Conservation (phyloP, 2,888 invertebrate species). For the Neria commutata region DNA sequence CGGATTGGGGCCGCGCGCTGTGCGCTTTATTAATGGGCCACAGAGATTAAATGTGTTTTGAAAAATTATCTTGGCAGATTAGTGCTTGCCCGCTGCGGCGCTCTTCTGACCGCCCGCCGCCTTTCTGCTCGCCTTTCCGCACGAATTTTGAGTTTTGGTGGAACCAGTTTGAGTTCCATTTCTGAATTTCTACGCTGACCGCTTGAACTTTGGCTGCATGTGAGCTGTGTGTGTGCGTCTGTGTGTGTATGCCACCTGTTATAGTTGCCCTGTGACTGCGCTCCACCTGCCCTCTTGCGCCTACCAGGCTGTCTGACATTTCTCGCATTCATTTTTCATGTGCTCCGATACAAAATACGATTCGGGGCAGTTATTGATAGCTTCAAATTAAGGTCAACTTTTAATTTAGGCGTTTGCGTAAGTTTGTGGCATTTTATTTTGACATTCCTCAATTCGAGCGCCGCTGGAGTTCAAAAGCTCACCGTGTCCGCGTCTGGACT, state of each 20-base stretch:
- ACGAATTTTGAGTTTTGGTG: not conserved
- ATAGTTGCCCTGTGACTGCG: not conserved
- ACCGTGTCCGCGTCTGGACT: slow-evolving; percentile 2
- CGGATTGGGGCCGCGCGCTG: too few relatives aligned
- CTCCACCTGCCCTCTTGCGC: slow-evolving; percentile 31
- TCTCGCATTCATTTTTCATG: slow-evolving; percentile 38
- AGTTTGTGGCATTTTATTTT: not conserved
- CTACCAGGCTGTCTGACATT: slow-evolving; percentile 33
- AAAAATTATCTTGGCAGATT: slow-evolving; percentile 20
- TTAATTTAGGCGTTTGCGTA: slow-evolving; percentile 16
- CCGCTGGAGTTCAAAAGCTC: not conserved
- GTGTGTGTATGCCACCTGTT: slow-evolving; percentile 13
- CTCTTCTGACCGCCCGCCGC: not conserved
- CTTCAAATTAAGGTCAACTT: slow-evolving; percentile 51
- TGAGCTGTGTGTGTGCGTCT: not conserved
- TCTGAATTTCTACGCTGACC: not conserved
- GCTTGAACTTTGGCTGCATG: not conserved
- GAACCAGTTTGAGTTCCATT: not conserved
- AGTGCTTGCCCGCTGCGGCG: slow-evolving; percentile 1
- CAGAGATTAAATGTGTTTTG: slow-evolving; percentile 23
- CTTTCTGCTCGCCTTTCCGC: not conserved
- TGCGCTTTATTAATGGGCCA: slow-evolving; percentile 21
- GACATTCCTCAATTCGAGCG: not conserved
- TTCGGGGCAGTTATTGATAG: slow-evolving; percentile 49
- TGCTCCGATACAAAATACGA: slow-evolving; percentile 27